phyloP scores from a whole-genome alignment of 2,888 invertebrate species.

The Apodemia zela region DNA sequence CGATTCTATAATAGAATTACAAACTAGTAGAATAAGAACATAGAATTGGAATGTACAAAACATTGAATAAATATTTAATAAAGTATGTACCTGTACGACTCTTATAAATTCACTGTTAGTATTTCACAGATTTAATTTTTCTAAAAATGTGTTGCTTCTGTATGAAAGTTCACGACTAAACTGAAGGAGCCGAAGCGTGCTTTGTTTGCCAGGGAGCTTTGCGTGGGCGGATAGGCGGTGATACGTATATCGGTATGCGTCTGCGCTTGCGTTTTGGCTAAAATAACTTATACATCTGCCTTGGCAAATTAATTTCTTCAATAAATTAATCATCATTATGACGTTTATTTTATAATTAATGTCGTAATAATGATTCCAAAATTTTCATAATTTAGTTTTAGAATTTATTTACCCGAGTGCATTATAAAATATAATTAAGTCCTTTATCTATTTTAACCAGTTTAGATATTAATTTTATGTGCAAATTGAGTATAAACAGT shows the following conservation, averaged over 20 bases:
- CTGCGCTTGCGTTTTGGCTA: conserved; percentile 53
- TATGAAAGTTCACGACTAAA: conserved; percentile 59
- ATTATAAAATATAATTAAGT: no score
- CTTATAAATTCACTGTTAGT: conserved; percentile 7
- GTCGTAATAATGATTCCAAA: no score
- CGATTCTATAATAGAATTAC: neutral
- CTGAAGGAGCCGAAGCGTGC: conserved; percentile 55
- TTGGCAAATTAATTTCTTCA: conserved; percentile 57
- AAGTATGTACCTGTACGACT: conserved; percentile 9
- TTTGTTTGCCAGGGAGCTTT: conserved; percentile 59
- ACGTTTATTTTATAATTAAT: conserved; percentile 27
- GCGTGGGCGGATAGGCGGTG: conserved; percentile 53
- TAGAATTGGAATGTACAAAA: neutral
- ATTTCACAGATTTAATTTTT: conserved; percentile 5
- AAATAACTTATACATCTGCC: conserved; percentile 58
- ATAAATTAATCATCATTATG: conserved; percentile 50
- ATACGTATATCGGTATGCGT: conserved; percentile 42
- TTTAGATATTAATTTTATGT: no score
- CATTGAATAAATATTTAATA: neutral
- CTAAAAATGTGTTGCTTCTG: conserved; percentile 49
- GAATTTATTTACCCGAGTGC: neutral
- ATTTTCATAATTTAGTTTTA: neutral
- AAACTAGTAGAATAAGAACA: neutral
- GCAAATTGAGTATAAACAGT: no score
- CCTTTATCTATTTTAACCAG: no score